phyloP scores from a whole-genome alignment of 2,113 vertebrate species.

The Morone saxatilis region DNA sequence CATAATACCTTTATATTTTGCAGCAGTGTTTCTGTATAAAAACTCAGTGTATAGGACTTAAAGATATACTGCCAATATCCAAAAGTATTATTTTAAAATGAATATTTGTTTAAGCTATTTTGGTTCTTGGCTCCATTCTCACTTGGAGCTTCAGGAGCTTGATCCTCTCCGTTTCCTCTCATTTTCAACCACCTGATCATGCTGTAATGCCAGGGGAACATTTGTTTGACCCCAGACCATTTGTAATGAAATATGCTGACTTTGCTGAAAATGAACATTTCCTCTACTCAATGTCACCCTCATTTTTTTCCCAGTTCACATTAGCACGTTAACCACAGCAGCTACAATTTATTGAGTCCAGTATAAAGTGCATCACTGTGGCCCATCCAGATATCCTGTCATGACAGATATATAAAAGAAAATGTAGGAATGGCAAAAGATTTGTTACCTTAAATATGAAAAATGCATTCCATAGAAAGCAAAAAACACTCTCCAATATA shows the following conservation, averaged over 20 bases:
- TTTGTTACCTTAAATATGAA: slow-evolving; percentile 2
- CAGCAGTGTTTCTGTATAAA: not conserved
- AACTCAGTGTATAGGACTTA: not conserved
- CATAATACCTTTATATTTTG: not conserved
- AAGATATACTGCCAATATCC: not conserved
- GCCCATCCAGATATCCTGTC: not conserved
- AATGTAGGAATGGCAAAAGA: not conserved
- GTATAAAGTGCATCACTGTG: not conserved
- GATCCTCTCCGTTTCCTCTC: slow-evolving; percentile 10
- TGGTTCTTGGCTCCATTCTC: slow-evolving; percentile 11
- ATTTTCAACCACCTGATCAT: slow-evolving; percentile 41
- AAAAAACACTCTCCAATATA: not conserved
- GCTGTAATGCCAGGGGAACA: slow-evolving; percentile 3
- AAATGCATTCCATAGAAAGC: not conserved
- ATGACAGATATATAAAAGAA: slow-evolving; percentile 10
- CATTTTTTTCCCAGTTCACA: slow-evolving; percentile 8
- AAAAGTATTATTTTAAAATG: not conserved
- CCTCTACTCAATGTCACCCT: slow-evolving; percentile 54
- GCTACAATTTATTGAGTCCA: not conserved
- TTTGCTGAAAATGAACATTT: slow-evolving; percentile 62
- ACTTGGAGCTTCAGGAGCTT: not conserved
- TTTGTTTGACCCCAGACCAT: slow-evolving; percentile 25
- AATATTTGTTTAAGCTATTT: slow-evolving; percentile 1
- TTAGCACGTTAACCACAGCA: not conserved
- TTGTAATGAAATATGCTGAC: slow-evolving; percentile 56